Percentiles rank a stretch among this genome's conserved stretches.
Evolutionary conservation across 2,888 invertebrate species (phyloP).

Genomic region (Erpobdella octoculata): DNA sequence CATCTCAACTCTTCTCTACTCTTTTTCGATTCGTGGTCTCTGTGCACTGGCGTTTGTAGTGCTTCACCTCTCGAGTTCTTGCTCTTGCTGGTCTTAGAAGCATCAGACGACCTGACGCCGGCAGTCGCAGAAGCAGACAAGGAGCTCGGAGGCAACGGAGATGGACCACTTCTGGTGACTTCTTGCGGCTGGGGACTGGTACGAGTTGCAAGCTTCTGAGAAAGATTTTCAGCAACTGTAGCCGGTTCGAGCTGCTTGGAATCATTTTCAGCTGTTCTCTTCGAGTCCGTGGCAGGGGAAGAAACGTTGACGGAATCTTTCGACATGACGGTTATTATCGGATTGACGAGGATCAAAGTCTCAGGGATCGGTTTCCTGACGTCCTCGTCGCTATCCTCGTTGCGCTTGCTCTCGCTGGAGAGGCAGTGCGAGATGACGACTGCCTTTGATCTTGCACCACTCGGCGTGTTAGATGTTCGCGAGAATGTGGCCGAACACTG

Average conservation of each 20-base stretch:
- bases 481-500: neutral
- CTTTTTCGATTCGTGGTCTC: slow-evolving; percentile 66
- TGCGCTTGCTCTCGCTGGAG: neutral
- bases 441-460: slow-evolving; percentile 11
- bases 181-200: too few relatives aligned
- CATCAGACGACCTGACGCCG: neutral
- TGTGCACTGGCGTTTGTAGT: slow-evolving; percentile 45
- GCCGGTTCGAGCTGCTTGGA: neutral
- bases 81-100: neutral
- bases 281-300: slow-evolving; percentile 5
- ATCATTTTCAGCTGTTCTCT: neutral
- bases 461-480: slow-evolving; percentile 1
- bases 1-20: slow-evolving; percentile 9
- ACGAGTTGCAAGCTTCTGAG: neutral
- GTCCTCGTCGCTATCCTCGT: neutral
- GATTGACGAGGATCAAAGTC: slow-evolving; percentile 37
- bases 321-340: slow-evolving; percentile 37
- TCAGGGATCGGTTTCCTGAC: slow-evolving; percentile 27
- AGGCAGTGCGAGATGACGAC: slow-evolving; percentile 5
- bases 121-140: neutral
- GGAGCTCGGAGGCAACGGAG: neutral
- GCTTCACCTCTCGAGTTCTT: slow-evolving; percentile 13
- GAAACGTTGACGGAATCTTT: slow-evolving; percentile 16
- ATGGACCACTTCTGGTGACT: neutral
- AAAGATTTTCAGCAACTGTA: neutral